phyloP scores from a whole-genome alignment of 2,797 vertebrate species.

The Pteronotus mesoamericanus region DNA sequence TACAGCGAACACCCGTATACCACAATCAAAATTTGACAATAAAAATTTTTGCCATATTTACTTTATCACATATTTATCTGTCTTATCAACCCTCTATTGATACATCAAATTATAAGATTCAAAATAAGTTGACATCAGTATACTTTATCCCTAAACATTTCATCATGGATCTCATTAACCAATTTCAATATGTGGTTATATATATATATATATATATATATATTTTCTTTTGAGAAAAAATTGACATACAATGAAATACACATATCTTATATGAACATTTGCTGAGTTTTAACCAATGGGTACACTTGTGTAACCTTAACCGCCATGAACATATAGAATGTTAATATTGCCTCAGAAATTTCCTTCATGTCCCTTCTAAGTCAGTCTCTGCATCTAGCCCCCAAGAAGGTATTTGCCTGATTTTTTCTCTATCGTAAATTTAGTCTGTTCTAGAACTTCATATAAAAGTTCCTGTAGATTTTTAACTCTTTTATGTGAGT shows the following conservation, averaged over 20 bases:
- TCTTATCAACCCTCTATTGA: neutral
- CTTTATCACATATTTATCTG: neutral
- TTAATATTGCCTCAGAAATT: neutral
- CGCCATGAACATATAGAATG: neutral
- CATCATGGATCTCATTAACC: neutral
- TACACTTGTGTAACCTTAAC: neutral
- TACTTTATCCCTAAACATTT: neutral
- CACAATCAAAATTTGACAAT: neutral
- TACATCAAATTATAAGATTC: neutral
- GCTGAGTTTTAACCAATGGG: neutral
- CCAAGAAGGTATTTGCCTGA: neutral
- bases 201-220: too few species aligned
- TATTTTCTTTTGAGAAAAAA: slow-evolving; percentile 8
- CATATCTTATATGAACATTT: neutral
- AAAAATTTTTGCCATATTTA: neutral
- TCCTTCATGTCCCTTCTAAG: neutral
- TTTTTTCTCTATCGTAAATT: neutral
- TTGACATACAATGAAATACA: neutral
- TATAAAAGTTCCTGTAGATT: neutral
- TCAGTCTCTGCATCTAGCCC: neutral
- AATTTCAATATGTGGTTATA: neutral
- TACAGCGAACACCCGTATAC: neutral
- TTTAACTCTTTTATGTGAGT: neutral
- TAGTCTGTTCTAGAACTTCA: neutral
- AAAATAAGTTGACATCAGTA: neutral